These are phyloP conservation scores for Gymnobelideus leadbeateri DNA, from an alignment of 2,113 vertebrate species.

Conservation along the genomic window DNA sequence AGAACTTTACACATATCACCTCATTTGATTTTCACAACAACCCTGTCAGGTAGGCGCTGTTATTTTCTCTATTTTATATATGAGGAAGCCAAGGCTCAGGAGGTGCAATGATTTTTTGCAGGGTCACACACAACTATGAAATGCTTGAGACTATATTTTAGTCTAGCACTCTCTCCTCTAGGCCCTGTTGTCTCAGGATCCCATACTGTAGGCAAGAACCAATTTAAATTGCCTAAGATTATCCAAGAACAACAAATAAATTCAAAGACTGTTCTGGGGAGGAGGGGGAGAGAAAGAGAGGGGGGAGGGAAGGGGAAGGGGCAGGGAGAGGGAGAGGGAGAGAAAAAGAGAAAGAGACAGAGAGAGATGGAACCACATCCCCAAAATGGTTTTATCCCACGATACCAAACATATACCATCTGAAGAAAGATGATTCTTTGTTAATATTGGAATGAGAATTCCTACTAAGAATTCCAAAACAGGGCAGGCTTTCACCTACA, in stretches of 20 bases:
- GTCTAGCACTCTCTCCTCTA: background rate
- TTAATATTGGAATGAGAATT: background rate
- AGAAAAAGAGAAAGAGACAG: too few species aligned
- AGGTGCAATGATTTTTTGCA: background rate
- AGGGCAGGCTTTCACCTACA: slow-evolving; percentile 1
- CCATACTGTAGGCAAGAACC: background rate
- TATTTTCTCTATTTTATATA: background rate
- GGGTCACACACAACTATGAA: background rate
- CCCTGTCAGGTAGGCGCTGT: background rate
- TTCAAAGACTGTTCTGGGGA: background rate
- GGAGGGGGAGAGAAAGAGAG: background rate
- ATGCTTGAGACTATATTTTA: background rate
- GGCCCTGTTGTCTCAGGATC: too few species aligned
- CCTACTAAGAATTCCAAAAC: background rate
- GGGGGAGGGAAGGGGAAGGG: background rate
- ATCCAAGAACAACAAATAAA: background rate
- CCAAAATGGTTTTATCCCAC: background rate
- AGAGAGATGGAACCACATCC: background rate
- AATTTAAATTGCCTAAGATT: background rate
- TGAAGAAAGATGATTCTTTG: background rate
- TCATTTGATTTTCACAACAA: background rate
- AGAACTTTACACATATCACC: background rate
- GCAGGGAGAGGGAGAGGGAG: background rate
- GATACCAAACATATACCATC: background rate
- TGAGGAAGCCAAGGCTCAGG: background rate